phyloP scores from a whole-genome alignment of 2,888 invertebrate genomes.

The Lingula anatina region DNA sequence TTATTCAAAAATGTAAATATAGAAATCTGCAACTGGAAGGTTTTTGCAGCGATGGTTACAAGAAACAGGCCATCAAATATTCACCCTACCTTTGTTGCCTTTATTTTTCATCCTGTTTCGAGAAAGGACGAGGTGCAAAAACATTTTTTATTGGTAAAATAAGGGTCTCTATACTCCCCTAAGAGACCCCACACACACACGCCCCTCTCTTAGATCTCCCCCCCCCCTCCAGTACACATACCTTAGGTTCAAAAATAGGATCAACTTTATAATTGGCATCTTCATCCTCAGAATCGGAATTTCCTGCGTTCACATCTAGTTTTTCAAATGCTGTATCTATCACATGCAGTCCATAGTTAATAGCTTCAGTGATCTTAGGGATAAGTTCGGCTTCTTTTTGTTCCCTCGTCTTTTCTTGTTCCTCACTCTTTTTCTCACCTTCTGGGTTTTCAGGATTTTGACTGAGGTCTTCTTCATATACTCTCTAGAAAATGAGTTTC shows the following conservation, averaged over 20 bases:
- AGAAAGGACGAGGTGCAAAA: no score
- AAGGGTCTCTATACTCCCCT: no score
- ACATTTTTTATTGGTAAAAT: no score
- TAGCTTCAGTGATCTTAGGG: constrained; percentile 57
- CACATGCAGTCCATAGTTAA: constrained; percentile 61
- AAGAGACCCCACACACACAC: no score
- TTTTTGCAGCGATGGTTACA: no score
- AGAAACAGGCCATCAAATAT: no score
- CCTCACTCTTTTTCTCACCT: constrained; percentile 38
- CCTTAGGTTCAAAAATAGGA: constrained; percentile 50
- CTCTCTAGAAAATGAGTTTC: constrained; percentile 38
- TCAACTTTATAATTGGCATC: constrained; percentile 57
- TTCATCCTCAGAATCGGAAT: constrained; percentile 61
- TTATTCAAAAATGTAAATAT: no score
- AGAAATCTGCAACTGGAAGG: no score
- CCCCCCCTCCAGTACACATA: no score
- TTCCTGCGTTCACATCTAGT: constrained; percentile 41
- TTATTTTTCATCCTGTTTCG: no score
- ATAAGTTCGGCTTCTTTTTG: constrained; percentile 56
- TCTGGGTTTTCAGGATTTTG: constrained; percentile 33
- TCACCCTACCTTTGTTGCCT: no score
- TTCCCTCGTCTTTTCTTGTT: constrained; percentile 52
- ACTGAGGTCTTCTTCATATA: constrained; percentile 56
- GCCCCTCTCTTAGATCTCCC: no score
- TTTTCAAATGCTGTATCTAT: constrained; percentile 58